These are phyloP conservation scores for Buathra laborator DNA, from an alignment of 2,888 invertebrate genomes.

Conservation along the genomic window DNA sequence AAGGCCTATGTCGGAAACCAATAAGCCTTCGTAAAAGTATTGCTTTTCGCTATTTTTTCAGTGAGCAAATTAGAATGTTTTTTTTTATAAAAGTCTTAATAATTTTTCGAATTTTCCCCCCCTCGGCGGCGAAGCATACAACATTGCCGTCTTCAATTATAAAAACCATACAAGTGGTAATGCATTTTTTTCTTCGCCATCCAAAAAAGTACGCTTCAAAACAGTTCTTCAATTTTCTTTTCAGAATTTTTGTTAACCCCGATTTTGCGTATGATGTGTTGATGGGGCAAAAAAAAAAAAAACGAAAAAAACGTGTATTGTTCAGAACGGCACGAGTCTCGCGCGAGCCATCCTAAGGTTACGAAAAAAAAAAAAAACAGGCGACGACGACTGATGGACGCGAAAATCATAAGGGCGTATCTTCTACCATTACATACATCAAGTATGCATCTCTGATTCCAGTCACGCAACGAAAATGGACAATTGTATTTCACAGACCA, in stretches of 20 bases:
- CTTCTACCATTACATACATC: not conserved
- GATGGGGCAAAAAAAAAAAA: constrained; percentile 16
- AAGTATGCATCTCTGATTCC: not conserved
- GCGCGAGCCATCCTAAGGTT: constrained; percentile 27
- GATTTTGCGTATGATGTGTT: not conserved
- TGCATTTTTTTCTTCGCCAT: not conserved
- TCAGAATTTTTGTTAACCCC: not conserved
- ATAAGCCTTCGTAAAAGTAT: too few relatives aligned
- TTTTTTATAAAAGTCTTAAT: too few relatives aligned
- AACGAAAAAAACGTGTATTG: constrained; percentile 65
- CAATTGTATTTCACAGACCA: not conserved
- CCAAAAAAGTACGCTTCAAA: not conserved
- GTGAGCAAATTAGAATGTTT: too few relatives aligned
- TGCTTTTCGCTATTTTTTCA: too few relatives aligned
- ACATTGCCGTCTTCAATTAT: not conserved
- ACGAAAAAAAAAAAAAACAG: constrained; percentile 22
- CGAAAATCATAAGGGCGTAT: constrained; percentile 1
- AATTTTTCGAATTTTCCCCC: too few relatives aligned
- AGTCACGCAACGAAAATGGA: not conserved
- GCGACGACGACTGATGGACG: not conserved
- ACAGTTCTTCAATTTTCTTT: not conserved
- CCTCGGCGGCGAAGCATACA: too few relatives aligned
- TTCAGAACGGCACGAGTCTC: constrained; percentile 75
- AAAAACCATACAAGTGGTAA: not conserved
- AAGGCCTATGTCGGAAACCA: too few relatives aligned